Evolutionary conservation across 64 coral and sea anemone species (phyloP), one percentile per base, ranked within the genome.

Genomic region (Stichodactyla mertensii): DNA sequence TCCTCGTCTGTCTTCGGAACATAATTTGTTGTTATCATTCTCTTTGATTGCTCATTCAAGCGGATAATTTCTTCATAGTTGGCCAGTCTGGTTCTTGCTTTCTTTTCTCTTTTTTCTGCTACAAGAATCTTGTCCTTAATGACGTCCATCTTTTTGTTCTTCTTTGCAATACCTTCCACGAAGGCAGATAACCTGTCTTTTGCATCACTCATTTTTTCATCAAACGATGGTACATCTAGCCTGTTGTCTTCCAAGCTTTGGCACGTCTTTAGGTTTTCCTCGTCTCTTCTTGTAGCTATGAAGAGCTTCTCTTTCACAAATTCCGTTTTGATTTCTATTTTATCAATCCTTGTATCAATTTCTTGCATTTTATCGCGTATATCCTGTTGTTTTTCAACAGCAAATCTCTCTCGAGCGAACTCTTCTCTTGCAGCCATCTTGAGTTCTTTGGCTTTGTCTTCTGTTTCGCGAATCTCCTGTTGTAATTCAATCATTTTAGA

Each of bases 371-470:
- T 58, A 56, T 85, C 57, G 56, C 83, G 55, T 14, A 85, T 61
- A 26, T 11, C 55, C 23, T 64, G 22, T 28, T 85, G 83, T 9
- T 85, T 85, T 22, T 85, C 24, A 36, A 85, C 83, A 57, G 83
- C 83, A 14, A 64, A 11, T 61, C 83, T 85, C 56, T 85, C 83
- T 1, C 83, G 20, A 18, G 22, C 55, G 28, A 57, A 64, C 36
- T 85, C 83, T 55, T 85, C 83, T 24, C 7, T 85, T 15, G 60
- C 18, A 85, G 56, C 83, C 83, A 85, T 85, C 55, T 85, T 85
- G 18, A 61, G 53, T 18, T 56, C 83, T 57, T 85, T 85, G 57
- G 83, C 61, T 55, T 85, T 56, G 1, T 59, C 83, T 16, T 85
- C 83, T 64, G 55, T 52, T 24, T 56, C 57, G 54, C 57, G 53